A percentile compares a stretch with the other conserved stretches of the same genome.
Conservation (phyloP, 2,888 invertebrate species). For the Beris chalybata region DNA sequence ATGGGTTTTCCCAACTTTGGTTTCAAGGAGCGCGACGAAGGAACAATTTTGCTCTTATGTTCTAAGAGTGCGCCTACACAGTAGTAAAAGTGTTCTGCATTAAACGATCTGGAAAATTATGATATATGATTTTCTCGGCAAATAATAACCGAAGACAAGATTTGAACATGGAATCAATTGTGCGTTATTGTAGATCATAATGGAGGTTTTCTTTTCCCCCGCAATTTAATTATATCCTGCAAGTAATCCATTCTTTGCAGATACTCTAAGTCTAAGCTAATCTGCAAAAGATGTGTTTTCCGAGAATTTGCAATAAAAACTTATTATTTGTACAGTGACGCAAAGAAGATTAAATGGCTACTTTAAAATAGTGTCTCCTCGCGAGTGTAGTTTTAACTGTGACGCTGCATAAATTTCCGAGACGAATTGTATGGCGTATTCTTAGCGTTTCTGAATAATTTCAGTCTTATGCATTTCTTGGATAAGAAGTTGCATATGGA, state of each 20-base stretch:
- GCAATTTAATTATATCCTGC: background rate
- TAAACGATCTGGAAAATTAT: constrained; percentile 43
- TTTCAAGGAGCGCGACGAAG: background rate
- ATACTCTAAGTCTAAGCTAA: background rate
- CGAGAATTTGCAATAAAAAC: background rate
- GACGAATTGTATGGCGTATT: constrained; percentile 11
- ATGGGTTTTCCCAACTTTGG: constrained; percentile 13
- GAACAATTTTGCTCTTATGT: background rate
- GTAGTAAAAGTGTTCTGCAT: constrained; percentile 35
- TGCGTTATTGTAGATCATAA: constrained; percentile 15
- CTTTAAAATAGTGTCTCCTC: background rate
- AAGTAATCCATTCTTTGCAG: constrained; percentile 5
- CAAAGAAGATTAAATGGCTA: constrained; percentile 5
- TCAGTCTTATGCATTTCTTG: background rate
- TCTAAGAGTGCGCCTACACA: too few species aligned
- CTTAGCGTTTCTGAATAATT: background rate
- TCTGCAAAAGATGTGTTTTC: background rate
- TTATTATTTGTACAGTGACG: background rate
- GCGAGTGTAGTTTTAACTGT: background rate
- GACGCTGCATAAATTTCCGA: constrained; percentile 26
- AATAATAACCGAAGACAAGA: constrained; percentile 21
- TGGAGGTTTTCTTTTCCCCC: constrained; percentile 6
- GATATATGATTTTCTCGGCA: constrained; percentile 39
- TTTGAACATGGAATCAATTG: constrained; percentile 11
- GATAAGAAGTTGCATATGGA: too few species aligned